phyloP scores from a whole-genome alignment of 2,888 invertebrate genomes.

The Scaptomyza cyrtandrae region DNA sequence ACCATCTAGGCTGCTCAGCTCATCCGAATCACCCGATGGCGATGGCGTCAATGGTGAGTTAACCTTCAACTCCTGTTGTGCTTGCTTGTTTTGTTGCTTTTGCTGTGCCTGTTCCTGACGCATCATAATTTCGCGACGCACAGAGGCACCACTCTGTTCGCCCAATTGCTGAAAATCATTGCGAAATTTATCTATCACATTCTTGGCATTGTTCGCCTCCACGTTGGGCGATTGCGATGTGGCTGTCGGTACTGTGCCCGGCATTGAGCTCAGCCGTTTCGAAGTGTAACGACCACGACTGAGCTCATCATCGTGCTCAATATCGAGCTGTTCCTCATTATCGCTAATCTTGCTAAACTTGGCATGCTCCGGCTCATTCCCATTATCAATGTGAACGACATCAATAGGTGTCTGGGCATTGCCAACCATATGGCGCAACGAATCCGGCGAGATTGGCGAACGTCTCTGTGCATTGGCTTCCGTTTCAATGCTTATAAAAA shows the following conservation, averaged over 20 bases:
- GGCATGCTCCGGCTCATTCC: constrained; percentile 78
- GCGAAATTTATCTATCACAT: constrained; percentile 81
- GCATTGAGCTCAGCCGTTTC: constrained; percentile 38
- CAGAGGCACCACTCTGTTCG: constrained; percentile 62
- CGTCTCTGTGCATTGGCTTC: constrained; percentile 81
- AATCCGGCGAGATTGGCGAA: constrained; percentile 76
- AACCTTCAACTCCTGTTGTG: constrained; percentile 26
- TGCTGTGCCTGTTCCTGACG: constrained; percentile 25
- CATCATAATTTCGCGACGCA: constrained; percentile 56
- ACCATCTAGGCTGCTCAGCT: constrained; percentile 83
- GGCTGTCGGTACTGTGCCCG: constrained; percentile 39
- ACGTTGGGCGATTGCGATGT: constrained; percentile 73
- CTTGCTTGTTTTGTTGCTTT: constrained; percentile 14
- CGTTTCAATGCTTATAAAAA: constrained; percentile 84
- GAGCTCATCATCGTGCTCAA: constrained; percentile 42
- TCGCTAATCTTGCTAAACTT: constrained; percentile 82
- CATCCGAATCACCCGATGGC: constrained; percentile 82
- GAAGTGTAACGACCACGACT: constrained; percentile 31
- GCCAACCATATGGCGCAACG: constrained; percentile 80
- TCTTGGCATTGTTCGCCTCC: constrained; percentile 82
- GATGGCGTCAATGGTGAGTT: constrained; percentile 49
- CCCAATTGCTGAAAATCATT: constrained; percentile 77
- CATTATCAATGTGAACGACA: constrained; percentile 79
- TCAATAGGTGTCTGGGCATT: constrained; percentile 81
- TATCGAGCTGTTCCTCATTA: constrained; percentile 67